Conservation (phyloP, 2,888 invertebrate species). For the Amblyjoppa fuscipennis region DNA sequence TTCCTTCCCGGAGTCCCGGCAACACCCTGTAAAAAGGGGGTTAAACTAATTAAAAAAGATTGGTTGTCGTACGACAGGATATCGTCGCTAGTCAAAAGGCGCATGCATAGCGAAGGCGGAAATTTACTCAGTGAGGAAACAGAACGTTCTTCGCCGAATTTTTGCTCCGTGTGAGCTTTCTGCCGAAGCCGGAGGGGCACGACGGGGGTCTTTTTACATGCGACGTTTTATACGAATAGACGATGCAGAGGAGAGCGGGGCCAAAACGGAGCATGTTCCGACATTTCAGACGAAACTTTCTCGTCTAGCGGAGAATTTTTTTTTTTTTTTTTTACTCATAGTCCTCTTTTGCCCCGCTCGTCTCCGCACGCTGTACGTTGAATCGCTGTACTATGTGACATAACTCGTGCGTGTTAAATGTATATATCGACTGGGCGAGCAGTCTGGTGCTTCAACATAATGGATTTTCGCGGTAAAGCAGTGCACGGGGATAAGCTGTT, state of each 20-base stretch:
- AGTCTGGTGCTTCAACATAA: slow-evolving; percentile 29
- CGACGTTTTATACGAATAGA: background rate
- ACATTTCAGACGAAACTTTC: background rate
- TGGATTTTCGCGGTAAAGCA: slow-evolving; percentile 46
- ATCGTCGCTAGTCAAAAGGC: slow-evolving; percentile 49
- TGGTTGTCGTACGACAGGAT: slow-evolving; percentile 60
- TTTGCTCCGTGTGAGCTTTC: background rate
- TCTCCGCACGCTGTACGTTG: background rate
- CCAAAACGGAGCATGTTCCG: background rate
- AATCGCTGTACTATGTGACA: background rate
- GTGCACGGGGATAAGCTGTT: slow-evolving; percentile 47
- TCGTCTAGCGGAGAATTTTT: background rate
- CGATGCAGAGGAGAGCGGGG: background rate
- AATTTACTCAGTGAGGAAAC: background rate
- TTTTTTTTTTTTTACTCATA: background rate
- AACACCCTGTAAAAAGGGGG: slow-evolving; percentile 89
- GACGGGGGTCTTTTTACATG: background rate
- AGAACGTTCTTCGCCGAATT: background rate
- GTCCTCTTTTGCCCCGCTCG: background rate
- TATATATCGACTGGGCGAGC: slow-evolving; percentile 18
- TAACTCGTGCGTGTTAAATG: background rate
- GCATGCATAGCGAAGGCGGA: slow-evolving; percentile 58
- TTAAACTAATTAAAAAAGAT: slow-evolving; percentile 82
- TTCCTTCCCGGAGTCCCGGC: slow-evolving; percentile 94
- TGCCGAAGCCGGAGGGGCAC: background rate